Conservation (phyloP, 1,140 invertebrate genomes). For the Drosophila baimaii region DNA sequence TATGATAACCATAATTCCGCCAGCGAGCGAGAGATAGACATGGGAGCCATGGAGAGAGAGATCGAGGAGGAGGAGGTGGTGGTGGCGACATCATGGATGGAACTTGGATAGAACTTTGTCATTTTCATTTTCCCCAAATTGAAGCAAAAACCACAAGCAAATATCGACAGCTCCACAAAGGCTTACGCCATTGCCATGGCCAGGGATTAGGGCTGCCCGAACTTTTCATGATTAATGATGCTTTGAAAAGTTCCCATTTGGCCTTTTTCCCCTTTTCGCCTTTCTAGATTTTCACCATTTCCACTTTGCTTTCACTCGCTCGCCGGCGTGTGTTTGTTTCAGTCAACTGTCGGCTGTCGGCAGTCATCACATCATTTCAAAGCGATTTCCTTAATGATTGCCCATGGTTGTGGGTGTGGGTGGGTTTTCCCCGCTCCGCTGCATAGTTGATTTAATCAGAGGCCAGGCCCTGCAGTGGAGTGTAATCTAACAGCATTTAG, state of each 20-base stretch:
- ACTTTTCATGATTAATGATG: slow-evolving; percentile 76
- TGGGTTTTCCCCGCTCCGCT: slow-evolving; percentile 11
- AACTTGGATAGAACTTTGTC: slow-evolving; percentile 61
- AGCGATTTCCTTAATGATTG: slow-evolving; percentile 67
- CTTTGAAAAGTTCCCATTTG: slow-evolving; percentile 62
- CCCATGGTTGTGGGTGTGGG: slow-evolving; percentile 7
- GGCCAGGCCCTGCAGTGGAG: slow-evolving; percentile 1
- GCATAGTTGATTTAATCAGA: slow-evolving; percentile 59
- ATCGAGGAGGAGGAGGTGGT: too few species aligned
- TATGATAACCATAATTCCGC: slow-evolving; percentile 76
- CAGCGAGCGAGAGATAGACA: not conserved
- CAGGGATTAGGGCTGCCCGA: slow-evolving; percentile 68
- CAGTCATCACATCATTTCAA: slow-evolving; percentile 56
- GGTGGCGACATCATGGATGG: too few species aligned
- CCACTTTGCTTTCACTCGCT: not conserved
- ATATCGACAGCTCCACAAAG: slow-evolving; percentile 71
- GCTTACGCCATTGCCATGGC: slow-evolving; percentile 51
- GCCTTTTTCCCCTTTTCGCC: slow-evolving; percentile 19
- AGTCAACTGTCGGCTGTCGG: slow-evolving; percentile 34
- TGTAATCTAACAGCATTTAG: slow-evolving; percentile 42
- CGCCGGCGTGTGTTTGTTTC: slow-evolving; percentile 33
- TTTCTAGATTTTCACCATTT: slow-evolving; percentile 4
- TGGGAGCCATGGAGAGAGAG: not conserved
- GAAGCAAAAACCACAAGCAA: slow-evolving; percentile 61
- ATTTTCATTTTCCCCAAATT: slow-evolving; percentile 62